A percentile compares a stretch with the other conserved stretches of the same genome.
Conservation (phyloP, 2,113 vertebrate genomes). For the Carettochelys insculpta region DNA sequence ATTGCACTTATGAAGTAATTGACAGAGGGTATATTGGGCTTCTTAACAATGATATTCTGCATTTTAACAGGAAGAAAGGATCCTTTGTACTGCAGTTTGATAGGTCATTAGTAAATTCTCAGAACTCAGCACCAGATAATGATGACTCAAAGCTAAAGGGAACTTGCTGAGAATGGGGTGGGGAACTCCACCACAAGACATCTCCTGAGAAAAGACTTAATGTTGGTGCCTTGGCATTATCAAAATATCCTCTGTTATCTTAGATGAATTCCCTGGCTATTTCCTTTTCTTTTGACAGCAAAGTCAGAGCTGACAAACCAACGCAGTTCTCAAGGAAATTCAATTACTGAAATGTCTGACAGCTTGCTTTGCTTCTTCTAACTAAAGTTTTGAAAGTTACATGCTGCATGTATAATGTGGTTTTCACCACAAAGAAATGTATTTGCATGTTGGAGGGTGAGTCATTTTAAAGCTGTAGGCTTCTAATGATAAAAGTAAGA, state of each 20-base stretch:
- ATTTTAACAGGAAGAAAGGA: conserved; percentile 70
- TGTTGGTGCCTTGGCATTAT: conserved; percentile 67
- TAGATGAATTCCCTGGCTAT: conserved; percentile 74
- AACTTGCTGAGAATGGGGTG: not conserved
- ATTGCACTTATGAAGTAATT: conserved; percentile 77
- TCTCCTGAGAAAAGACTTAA: conserved; percentile 59
- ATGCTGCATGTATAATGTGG: conserved; percentile 66
- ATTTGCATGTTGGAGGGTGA: conserved; percentile 66
- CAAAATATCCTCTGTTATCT: conserved; percentile 72
- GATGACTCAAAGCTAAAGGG: conserved; percentile 60
- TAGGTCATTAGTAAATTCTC: conserved; percentile 72
- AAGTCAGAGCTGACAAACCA: conserved; percentile 78
- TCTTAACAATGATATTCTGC: conserved; percentile 65
- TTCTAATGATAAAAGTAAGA: conserved; percentile 65
- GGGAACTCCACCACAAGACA: conserved; percentile 4
- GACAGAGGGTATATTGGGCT: conserved; percentile 59
- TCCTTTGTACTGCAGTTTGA: conserved; percentile 64
- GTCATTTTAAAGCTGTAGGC: conserved; percentile 67
- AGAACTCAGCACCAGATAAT: conserved; percentile 61
- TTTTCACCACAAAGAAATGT: conserved; percentile 65
- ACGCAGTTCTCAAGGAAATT: conserved; percentile 79
- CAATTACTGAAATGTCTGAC: conserved; percentile 80
- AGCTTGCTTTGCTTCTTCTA: conserved; percentile 75
- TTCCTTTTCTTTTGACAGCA: conserved; percentile 78
- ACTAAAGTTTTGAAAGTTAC: conserved; percentile 76